phyloP scores from a whole-genome alignment of 2,797 vertebrate species.

The Psittacula derbiana region DNA sequence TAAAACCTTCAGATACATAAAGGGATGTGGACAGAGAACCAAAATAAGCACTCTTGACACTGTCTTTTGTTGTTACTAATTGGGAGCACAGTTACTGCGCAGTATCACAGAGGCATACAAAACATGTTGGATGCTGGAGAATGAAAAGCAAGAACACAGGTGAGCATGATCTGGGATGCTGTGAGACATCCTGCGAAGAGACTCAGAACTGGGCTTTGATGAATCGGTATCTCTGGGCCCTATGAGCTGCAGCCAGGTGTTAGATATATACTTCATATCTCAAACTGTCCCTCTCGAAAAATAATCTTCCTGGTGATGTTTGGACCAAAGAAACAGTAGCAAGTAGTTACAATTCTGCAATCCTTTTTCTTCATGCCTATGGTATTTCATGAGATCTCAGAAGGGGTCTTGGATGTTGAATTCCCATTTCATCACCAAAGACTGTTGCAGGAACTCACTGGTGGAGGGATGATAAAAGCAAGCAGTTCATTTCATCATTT shows the following conservation, averaged over 20 bases:
- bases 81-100: background rate
- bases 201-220: background rate
- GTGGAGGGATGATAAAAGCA: background rate
- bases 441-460: background rate
- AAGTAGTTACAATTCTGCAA: background rate
- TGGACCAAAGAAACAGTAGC: background rate
- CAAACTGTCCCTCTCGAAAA: background rate
- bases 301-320: background rate
- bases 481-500: background rate
- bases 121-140: background rate
- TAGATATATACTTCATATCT: background rate
- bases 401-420: background rate
- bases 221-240: background rate
- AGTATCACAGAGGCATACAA: background rate
- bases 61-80: background rate
- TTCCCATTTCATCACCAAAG: background rate
- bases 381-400: background rate
- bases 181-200: background rate
- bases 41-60: background rate
- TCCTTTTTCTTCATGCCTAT: background rate
- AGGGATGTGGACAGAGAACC: background rate
- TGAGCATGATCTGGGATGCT: accelerated
- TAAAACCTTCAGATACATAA: background rate
- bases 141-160: background rate
- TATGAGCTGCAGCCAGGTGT: background rate